These are phyloP conservation scores for Pocillopora damicornis DNA, from an alignment of 64 coral and sea anemone genomes.

Conservation along the genomic window DNA sequence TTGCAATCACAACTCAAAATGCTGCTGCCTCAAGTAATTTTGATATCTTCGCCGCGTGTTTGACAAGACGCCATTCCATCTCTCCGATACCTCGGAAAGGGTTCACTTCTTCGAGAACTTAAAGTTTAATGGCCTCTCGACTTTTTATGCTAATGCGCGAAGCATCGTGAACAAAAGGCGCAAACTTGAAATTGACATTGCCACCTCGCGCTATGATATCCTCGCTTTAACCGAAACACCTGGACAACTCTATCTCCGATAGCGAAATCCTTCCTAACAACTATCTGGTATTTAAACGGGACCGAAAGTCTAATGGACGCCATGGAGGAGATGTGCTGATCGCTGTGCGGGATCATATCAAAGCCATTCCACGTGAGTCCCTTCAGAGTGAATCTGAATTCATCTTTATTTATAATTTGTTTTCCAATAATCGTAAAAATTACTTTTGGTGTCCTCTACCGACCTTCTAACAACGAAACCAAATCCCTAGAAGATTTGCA, in stretches of 20 bases:
- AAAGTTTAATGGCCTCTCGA: slow-evolving; percentile 4
- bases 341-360: slow-evolving; percentile 10
- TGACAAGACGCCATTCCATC: background rate
- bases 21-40: slow-evolving; percentile 14
- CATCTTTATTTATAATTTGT: slow-evolving; percentile 34
- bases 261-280: background rate
- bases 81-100: slow-evolving; percentile 2
- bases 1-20: background rate
- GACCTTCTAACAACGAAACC: slow-evolving; percentile 8
- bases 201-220: slow-evolving; percentile 5
- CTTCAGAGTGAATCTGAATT: slow-evolving; percentile 39
- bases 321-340: slow-evolving; percentile 39
- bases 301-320: slow-evolving; percentile 7
- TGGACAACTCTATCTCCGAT: background rate
- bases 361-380: slow-evolving; percentile 13
- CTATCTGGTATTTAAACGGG: slow-evolving; percentile 37
- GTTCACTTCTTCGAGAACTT: slow-evolving; percentile 19
- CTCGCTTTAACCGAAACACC: slow-evolving; percentile 21
- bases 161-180: slow-evolving; percentile 6
- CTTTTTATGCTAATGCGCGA: slow-evolving; percentile 17
- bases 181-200: background rate
- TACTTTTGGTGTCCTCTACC: slow-evolving; percentile 59
- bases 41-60: slow-evolving; percentile 16
- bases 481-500: background rate
- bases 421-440: background rate